phyloP scores from a whole-genome alignment of 2,797 vertebrate species.

The Syngnathus rostellatus region DNA sequence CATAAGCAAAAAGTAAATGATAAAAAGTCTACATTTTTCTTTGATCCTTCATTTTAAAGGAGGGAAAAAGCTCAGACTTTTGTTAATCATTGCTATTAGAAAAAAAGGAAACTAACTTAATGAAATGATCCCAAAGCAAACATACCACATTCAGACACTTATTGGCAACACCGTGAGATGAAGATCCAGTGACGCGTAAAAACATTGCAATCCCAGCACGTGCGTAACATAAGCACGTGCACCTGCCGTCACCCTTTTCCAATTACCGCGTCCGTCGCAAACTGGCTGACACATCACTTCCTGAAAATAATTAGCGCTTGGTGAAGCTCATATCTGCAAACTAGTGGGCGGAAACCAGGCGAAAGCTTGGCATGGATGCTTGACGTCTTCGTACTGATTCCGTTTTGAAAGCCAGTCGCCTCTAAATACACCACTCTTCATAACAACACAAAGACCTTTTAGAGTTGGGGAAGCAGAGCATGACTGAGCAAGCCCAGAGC shows the following conservation, averaged over 20 bases:
- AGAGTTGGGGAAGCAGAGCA: conserved; percentile 60
- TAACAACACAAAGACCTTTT: conserved; percentile 51
- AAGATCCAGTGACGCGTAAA: conserved; percentile 43
- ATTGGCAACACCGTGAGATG: conserved; percentile 20
- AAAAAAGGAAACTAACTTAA: background rate
- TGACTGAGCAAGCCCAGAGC: conserved; percentile 45
- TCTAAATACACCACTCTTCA: conserved; percentile 37
- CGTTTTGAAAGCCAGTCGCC: conserved; percentile 16
- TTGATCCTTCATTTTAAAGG: background rate
- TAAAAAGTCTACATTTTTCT: background rate
- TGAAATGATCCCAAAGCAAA: background rate
- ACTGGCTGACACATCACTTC: conserved; percentile 19
- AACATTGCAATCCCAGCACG: conserved; percentile 52
- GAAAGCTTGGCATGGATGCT: background rate
- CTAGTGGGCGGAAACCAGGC: background rate
- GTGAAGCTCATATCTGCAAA: background rate
- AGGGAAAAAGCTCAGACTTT: background rate
- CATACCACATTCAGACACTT: conserved; percentile 8
- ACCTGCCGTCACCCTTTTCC: conserved; percentile 35
- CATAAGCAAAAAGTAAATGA: too few species aligned
- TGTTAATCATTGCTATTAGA: background rate
- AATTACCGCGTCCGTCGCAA: conserved; percentile 22
- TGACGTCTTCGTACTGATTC: background rate
- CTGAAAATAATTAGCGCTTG: background rate
- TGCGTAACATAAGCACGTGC: conserved; percentile 38